Evolutionary conservation across 2,888 invertebrate genomes (phyloP), one percentile per base, ranked within the genome.

Genomic region (Agrochola lychnidis): DNA sequence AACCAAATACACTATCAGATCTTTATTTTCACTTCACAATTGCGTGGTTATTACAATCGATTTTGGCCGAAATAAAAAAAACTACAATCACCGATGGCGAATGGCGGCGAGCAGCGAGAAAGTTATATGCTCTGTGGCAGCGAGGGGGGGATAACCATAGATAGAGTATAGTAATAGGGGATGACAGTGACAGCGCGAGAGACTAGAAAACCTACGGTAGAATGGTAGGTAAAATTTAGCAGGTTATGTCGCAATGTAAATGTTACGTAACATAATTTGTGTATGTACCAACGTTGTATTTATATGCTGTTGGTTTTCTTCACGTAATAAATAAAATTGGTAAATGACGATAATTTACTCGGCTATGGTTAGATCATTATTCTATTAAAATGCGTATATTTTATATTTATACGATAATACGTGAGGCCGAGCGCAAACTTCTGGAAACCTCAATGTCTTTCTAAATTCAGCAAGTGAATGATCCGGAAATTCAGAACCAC

Each of bases 11-110:
- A 86, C 67, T 40, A 48, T 64, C 25, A 76, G 64, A 76, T 64
- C 68, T 81, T 57, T 70, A 69, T 64, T 67, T 56, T 40, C 69
- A 79, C 79, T 74, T 56, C 42, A 68, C 64, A 79, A 68, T 64
- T 57, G 56, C 64, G 42, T 59, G 14, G 25, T 19, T 64, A 80
- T 42, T 75, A 36, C 51, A 79, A 79, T 73, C 45, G 53, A 75
- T 75, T 73, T 4, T 22, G 42, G 57, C 59, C 45, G 25, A 71
- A 81, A 45, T 59, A 53, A 48, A 81, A 81, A 40, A 62, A 42
- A 36, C 36, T 14, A 56, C 45, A 73, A 56, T 53, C 40, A 40
- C 48, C n/a, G 59, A 57, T 36, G 30, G 36, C 51, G 72, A 51
- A 70, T 77, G 61, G 79, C 67, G 68, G 36, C 53, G 62, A 68